These are phyloP conservation scores for Danio kyathit DNA, from an alignment of 2,797 vertebrate species.

Conservation along the genomic window DNA sequence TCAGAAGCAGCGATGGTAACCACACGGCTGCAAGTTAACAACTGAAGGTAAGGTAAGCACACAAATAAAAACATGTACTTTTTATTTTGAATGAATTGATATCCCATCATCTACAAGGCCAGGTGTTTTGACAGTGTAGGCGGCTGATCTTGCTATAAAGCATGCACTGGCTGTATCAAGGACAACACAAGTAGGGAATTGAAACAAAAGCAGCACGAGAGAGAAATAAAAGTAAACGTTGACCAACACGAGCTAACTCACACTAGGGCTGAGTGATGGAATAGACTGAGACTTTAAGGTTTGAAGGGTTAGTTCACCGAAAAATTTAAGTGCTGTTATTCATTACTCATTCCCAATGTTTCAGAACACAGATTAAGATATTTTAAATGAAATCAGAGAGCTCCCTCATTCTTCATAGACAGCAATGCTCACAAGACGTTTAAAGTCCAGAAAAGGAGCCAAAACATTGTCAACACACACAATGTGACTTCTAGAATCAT, in stretches of 20 bases:
- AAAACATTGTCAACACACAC: too few species aligned
- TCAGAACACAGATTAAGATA: too few species aligned
- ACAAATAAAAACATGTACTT: conserved; percentile 31
- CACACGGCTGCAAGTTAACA: conserved; percentile 36
- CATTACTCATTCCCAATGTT: too few species aligned
- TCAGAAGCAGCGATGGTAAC: conserved; percentile 17
- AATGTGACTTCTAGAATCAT: too few species aligned
- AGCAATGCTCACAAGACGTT: too few species aligned
- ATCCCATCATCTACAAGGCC: conserved; percentile 61
- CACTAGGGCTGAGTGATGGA: conserved; percentile 8
- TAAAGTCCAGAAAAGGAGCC: too few species aligned
- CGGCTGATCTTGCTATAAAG: conserved; percentile 42
- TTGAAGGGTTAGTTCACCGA: too few species aligned
- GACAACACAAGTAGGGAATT: conserved; percentile 68
- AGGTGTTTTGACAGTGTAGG: conserved; percentile 1
- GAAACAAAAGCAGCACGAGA: conserved; percentile 6
- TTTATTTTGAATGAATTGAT: conserved; percentile 58
- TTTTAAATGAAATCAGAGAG: too few species aligned
- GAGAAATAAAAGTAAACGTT: conserved; percentile 27
- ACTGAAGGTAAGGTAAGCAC: conserved; percentile 38
- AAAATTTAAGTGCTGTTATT: too few species aligned
- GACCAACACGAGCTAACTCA: conserved; percentile 18
- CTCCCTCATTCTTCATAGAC: too few species aligned
- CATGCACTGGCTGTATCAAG: conserved; percentile 51
- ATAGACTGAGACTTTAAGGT: background rate